These are phyloP conservation scores for Acanthopagrus latus DNA, from an alignment of 2,797 vertebrate genomes.

Conservation along the genomic window DNA sequence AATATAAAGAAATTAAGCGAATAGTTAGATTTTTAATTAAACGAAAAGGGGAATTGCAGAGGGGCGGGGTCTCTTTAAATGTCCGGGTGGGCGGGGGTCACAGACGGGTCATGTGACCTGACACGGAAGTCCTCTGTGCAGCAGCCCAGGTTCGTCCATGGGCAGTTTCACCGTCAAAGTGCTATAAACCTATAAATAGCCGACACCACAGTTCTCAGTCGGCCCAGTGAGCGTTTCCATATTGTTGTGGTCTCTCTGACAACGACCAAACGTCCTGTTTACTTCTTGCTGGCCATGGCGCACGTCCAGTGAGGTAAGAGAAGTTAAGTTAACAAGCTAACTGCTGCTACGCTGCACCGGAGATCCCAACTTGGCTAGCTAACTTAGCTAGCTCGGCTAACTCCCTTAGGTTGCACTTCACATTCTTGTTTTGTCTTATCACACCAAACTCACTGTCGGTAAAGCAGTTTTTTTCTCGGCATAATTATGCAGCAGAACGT, in stretches of 20 bases:
- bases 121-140: constrained; percentile 37
- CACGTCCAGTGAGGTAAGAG: constrained; percentile 20
- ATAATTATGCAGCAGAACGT: no score
- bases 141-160: not conserved
- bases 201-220: fast-evolving
- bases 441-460: not conserved
- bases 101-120: constrained; percentile 1
- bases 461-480: not conserved
- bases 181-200: no score
- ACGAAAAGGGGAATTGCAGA: no score
- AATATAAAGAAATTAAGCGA: no score
- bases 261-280: not conserved
- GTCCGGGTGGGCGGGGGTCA: not conserved
- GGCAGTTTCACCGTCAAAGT: not conserved
- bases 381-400: not conserved
- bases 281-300: not conserved
- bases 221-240: fast-evolving
- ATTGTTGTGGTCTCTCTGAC: no score
- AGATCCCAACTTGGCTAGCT: not conserved
- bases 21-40: no score
- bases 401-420: not conserved
- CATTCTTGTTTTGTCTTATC: not conserved
- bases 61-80: constrained; percentile 24
- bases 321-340: constrained; percentile 24
- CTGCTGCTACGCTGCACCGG: not conserved